Percentiles rank a stretch among this genome's conserved stretches.
phyloP scores from a whole-genome alignment of 2,113 vertebrate genomes.

The Strix aluco region DNA sequence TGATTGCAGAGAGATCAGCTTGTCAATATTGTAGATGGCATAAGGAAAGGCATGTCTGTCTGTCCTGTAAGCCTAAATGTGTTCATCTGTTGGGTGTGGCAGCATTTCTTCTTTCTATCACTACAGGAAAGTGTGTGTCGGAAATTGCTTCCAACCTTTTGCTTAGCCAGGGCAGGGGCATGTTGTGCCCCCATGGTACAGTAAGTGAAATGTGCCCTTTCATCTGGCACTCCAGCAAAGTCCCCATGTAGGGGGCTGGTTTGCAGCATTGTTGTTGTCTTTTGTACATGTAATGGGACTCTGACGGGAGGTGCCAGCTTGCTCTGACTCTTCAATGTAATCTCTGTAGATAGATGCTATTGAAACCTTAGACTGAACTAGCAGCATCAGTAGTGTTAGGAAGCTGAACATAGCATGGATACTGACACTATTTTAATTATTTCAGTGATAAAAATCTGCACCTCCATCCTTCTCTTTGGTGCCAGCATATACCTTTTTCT shows the following conservation, averaged over 20 bases:
- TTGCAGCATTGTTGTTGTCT: background rate
- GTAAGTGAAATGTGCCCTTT: background rate
- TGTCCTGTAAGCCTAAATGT: background rate
- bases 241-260: accelerated
- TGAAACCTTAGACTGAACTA: background rate
- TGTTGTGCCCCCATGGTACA: background rate
- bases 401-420: background rate
- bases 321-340: background rate
- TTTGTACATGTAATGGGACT: background rate
- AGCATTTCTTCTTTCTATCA: background rate
- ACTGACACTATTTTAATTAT: background rate
- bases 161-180: background rate
- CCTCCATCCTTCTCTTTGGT: background rate
- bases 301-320: background rate
- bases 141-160: background rate
- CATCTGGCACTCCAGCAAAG: background rate
- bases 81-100: background rate
- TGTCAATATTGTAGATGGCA: constrained; percentile 1
- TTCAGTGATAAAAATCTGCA: background rate
- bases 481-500: background rate
- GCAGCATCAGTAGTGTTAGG: background rate
- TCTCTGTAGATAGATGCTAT: background rate
- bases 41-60: constrained; percentile 7
- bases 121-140: background rate
- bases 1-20: constrained; percentile 15